Evolutionary conservation across 1,140 invertebrate species (phyloP).

Genomic region (Drosophila pseudoananassae): DNA sequence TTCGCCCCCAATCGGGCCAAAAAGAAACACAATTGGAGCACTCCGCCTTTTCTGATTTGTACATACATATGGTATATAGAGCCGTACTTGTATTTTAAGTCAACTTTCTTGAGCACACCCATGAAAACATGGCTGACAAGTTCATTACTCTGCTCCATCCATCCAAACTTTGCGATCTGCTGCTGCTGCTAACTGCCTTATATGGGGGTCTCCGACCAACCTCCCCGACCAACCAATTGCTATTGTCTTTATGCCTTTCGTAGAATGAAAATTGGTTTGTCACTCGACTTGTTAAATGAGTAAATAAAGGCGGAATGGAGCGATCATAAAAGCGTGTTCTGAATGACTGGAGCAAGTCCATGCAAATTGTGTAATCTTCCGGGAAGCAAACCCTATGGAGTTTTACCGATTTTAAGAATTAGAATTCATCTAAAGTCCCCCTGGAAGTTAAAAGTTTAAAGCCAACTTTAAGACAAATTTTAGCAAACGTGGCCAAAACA

Average conservation of each 20-base stretch:
- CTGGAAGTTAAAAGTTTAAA: no score
- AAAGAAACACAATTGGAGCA: constrained; percentile 68
- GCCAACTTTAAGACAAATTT: not conserved
- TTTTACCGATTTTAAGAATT: no score
- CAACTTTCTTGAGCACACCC: constrained; percentile 64
- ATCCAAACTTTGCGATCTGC: constrained; percentile 21
- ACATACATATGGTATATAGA: constrained; percentile 13
- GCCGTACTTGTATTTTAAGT: constrained; percentile 22
- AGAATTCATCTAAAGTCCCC: no score
- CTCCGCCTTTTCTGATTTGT: constrained; percentile 45
- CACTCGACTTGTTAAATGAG: constrained; percentile 42
- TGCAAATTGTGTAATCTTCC: not conserved
- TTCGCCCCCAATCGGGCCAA: constrained; percentile 8
- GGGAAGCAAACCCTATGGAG: not conserved
- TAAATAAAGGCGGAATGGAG: not conserved
- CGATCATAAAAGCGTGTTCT: constrained; percentile 41
- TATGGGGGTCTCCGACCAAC: constrained; percentile 6
- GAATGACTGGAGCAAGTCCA: constrained; percentile 8
- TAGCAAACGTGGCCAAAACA: not conserved
- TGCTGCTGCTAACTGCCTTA: constrained; percentile 40
- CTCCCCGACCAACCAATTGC: constrained; percentile 29
- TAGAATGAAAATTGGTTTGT: constrained; percentile 51
- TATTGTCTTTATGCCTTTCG: constrained; percentile 48
- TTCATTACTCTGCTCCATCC: constrained; percentile 67
- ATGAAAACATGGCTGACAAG: constrained; percentile 76